These are phyloP conservation scores for Ophioderma brevispina DNA, from an alignment of 35 echinoderm and acorn worm species.

Conservation along the genomic window DNA sequence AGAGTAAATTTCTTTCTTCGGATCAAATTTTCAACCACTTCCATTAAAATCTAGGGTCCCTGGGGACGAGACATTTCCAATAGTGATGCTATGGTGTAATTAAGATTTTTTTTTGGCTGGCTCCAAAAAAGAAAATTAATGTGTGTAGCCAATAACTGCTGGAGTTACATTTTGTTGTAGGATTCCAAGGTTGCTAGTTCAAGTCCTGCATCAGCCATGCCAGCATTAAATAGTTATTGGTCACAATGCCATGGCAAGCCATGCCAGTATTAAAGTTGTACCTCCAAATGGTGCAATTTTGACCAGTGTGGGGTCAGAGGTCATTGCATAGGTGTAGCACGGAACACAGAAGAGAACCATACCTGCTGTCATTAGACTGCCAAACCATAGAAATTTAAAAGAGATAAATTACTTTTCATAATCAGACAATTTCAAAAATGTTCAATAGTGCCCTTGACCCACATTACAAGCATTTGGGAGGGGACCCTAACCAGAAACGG, in stretches of 20 bases:
- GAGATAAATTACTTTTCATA: not conserved
- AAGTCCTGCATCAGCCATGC: too few species aligned
- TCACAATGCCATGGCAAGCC: conserved; percentile 82
- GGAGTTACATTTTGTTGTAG: too few species aligned
- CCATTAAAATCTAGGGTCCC: too few species aligned
- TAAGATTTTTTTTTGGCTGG: too few species aligned
- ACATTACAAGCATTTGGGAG: not conserved
- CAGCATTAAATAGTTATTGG: too few species aligned
- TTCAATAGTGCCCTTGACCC: not conserved
- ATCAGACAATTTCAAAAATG: not conserved
- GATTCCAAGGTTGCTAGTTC: too few species aligned
- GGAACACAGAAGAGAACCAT: conserved; percentile 84
- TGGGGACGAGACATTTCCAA: too few species aligned
- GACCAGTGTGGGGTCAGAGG: conserved; percentile 62
- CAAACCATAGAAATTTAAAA: conserved; percentile 56
- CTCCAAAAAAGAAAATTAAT: too few species aligned
- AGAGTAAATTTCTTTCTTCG: too few species aligned
- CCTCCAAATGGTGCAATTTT: conserved; percentile 79
- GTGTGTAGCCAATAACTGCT: too few species aligned
- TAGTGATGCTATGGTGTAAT: too few species aligned
- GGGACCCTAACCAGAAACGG: not conserved
- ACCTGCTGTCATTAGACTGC: conserved; percentile 66
- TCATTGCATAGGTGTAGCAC: conserved; percentile 82
- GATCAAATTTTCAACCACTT: too few species aligned
- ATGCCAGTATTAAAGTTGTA: conserved; percentile 69